These are phyloP conservation scores for Acanthurus leucopareius DNA, from an alignment of 2,797 vertebrate species.

Conservation along the genomic window DNA sequence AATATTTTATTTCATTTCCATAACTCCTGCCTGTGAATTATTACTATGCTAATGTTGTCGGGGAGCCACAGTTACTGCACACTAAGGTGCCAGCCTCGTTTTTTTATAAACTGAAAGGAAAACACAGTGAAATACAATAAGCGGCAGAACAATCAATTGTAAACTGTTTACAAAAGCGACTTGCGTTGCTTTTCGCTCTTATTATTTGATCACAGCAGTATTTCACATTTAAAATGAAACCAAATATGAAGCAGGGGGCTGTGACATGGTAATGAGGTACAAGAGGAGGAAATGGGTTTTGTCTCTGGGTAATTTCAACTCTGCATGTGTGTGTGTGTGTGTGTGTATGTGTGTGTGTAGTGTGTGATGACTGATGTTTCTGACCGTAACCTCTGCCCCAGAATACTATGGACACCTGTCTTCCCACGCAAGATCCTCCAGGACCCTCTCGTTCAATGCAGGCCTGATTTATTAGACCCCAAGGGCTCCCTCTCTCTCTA, in stretches of 20 bases:
- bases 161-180: constrained; percentile 72
- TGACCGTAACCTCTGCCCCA: constrained; percentile 72
- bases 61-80: constrained; percentile 30
- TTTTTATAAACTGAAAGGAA: constrained; percentile 60
- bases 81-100: constrained; percentile 56
- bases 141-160: constrained; percentile 66
- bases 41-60: constrained; percentile 74
- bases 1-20: constrained; percentile 68
- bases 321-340: constrained; percentile 18
- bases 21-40: constrained; percentile 61
- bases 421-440: constrained; percentile 72
- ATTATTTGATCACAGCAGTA: constrained; percentile 69
- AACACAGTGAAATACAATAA: constrained; percentile 66
- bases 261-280: constrained; percentile 65
- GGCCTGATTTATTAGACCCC: constrained; percentile 81
- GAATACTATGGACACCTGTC: constrained; percentile 81
- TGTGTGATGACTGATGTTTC: constrained; percentile 67
- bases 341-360: constrained; percentile 44
- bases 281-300: constrained; percentile 63
- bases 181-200: constrained; percentile 30
- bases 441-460: constrained; percentile 69
- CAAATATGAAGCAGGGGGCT: constrained; percentile 59
- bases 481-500: constrained; percentile 61
- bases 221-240: constrained; percentile 65
- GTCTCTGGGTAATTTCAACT: constrained; percentile 62